Conservation (phyloP, 1,140 invertebrate species). For the Lasioglossum baleicum region DNA sequence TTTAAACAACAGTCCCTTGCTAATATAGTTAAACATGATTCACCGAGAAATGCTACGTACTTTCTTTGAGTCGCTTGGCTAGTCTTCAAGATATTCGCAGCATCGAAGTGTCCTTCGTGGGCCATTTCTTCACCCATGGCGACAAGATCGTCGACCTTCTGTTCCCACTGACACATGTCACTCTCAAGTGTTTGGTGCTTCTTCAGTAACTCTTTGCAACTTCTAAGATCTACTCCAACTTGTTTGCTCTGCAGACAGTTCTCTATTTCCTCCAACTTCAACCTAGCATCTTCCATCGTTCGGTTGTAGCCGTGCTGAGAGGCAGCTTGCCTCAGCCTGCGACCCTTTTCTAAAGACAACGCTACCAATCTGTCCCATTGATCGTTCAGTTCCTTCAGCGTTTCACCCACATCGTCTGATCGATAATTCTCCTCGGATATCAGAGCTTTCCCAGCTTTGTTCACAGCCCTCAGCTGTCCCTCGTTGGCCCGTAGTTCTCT, state of each 20-base stretch:
- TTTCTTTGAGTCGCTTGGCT: conserved; percentile 88
- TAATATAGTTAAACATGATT: neutral
- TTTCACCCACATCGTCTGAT: conserved; percentile 84
- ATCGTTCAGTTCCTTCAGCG: conserved; percentile 85
- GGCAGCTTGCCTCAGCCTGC: conserved; percentile 87
- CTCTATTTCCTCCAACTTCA: conserved; percentile 90
- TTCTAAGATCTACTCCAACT: conserved; percentile 91
- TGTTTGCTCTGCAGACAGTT: conserved; percentile 88
- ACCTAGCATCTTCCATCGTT: conserved; percentile 89
- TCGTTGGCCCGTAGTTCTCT: conserved; percentile 95
- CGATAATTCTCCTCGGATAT: conserved; percentile 87
- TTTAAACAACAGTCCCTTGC: neutral
- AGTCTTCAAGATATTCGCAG: conserved; percentile 89
- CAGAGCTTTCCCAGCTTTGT: conserved; percentile 87
- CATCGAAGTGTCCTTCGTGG: conserved; percentile 96
- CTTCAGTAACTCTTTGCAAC: conserved; percentile 92
- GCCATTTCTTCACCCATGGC: conserved; percentile 93
- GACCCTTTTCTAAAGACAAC: conserved; percentile 90
- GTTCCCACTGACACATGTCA: conserved; percentile 89
- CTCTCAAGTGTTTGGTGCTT: conserved; percentile 91
- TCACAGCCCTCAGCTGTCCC: conserved; percentile 91
- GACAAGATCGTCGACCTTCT: conserved; percentile 88
- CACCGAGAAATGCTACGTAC: conserved; percentile 62
- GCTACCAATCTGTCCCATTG: conserved; percentile 87
- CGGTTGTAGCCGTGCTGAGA: conserved; percentile 89